Percentiles rank a stretch among this genome's conserved stretches.
These are phyloP conservation scores for Conops quadrifasciatus DNA, from an alignment of 2,888 invertebrate genomes.

Conservation along the genomic window DNA sequence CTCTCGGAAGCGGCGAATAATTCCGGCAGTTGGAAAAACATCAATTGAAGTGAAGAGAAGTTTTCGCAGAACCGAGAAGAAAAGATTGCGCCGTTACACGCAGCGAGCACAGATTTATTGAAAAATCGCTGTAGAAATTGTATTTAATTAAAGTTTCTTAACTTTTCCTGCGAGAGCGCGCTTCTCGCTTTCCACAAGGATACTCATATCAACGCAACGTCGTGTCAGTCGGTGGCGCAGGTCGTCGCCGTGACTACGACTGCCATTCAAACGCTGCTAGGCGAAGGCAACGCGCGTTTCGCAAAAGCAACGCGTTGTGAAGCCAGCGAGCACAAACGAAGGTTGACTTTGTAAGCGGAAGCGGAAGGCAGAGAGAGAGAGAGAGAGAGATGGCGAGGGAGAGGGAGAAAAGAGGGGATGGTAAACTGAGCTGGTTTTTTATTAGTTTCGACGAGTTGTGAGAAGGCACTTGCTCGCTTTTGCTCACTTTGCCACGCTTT, in stretches of 20 bases:
- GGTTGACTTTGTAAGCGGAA: not conserved
- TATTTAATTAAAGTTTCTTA: conserved; percentile 23
- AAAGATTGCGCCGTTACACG: not conserved
- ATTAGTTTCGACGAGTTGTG: conserved; percentile 12
- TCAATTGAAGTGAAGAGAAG: conserved; percentile 12
- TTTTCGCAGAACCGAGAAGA: not conserved
- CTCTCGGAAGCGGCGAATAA: not conserved
- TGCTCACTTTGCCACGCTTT: not conserved
- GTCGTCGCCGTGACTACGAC: not conserved
- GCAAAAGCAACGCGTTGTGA: conserved; percentile 6
- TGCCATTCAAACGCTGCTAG: not conserved
- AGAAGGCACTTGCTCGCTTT: conserved; percentile 6
- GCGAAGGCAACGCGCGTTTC: not conserved
- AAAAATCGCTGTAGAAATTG: conserved; percentile 14
- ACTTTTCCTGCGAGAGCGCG: conserved; percentile 4
- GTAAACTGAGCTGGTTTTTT: conserved; percentile 23
- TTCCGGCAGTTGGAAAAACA: not conserved
- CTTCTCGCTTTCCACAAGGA: conserved; percentile 17
- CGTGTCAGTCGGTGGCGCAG: not conserved
- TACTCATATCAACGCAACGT: not conserved
- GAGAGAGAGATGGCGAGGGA: too few relatives aligned
- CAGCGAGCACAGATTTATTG: not conserved
- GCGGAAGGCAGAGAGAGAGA: not conserved
- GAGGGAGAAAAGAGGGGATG: not conserved
- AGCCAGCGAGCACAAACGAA: conserved; percentile 2